Evolutionary conservation across 1,140 invertebrate genomes (phyloP), one percentile per base, ranked within the genome.

Genomic region (Drosophila arizonae): DNA sequence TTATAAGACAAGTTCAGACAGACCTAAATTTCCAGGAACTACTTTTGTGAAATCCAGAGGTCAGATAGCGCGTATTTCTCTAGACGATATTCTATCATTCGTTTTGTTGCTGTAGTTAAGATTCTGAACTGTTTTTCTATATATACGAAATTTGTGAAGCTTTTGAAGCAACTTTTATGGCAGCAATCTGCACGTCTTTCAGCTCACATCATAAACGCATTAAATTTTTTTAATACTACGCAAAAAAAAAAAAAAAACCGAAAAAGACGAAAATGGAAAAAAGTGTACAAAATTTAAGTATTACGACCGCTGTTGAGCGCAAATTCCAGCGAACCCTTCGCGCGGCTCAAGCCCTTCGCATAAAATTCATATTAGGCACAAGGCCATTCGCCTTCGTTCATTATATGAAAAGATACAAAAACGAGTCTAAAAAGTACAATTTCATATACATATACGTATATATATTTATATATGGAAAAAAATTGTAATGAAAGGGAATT

Each of bases 321-420:
- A 61, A 62, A 33, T 77, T 48, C 39, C n/a, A 3, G 8, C 54
- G 30, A 56, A 43, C 50, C 58, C 63, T 36, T 39, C 24, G 54
- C 61, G 64, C 52, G 72, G 46, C 75, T 21, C 56, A 68, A 70
- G 46, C 72, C 74, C 77, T 72, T 82, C 68, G 76, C 79, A 86
- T 82, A 87, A 87, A 87, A 81, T 72, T 86, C 82, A 87, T 87
- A 86, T 86, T 86, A 86, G 82, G 82, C 79, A 79, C 79, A 82
- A 87, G 82, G 82, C 79, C 82, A 36, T 54, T 57, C 36, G 52
- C 17, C 30, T 71, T 71, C 55, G 43, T 55, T 71, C 60, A 65
- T 71, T 60, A 60, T 75, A 75, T 74, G 52, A 58, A 54, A 55
- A 84, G 81, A 84, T 79, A 85, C 66, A 65, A 30, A 71, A 64